Evolutionary conservation across 2,113 vertebrate genomes (phyloP).

Genomic region (Daboia siamensis): DNA sequence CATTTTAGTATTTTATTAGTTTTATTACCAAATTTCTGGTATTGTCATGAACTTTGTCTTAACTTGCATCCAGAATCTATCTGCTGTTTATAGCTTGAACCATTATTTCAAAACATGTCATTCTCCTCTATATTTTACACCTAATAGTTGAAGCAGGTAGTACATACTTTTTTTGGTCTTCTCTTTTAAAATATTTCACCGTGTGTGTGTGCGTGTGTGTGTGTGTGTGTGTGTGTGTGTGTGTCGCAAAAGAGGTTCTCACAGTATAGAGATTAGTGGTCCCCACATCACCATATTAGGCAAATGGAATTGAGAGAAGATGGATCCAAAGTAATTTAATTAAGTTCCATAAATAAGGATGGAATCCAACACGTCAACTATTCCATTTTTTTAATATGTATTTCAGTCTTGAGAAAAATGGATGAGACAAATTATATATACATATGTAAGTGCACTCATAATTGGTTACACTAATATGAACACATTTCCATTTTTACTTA

Average conservation of each 20-base stretch:
- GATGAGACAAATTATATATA: background rate
- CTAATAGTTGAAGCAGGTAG: background rate
- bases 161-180: background rate
- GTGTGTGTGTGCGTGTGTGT: background rate
- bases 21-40: background rate
- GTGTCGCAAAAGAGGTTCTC: background rate
- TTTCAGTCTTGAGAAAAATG: background rate
- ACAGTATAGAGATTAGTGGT: background rate
- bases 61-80: background rate
- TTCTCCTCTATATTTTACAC: background rate
- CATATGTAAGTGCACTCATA: background rate
- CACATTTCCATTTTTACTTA: background rate
- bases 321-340: background rate
- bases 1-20: background rate
- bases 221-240: no score
- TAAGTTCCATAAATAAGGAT: background rate
- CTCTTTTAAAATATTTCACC: background rate
- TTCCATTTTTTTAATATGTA: background rate
- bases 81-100: background rate
- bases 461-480: background rate
- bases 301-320: background rate
- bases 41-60: background rate
- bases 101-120: background rate
- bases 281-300: background rate
- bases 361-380: background rate